phyloP scores from a whole-genome alignment of 2,797 vertebrate species.

The Cossypha dichroa region DNA sequence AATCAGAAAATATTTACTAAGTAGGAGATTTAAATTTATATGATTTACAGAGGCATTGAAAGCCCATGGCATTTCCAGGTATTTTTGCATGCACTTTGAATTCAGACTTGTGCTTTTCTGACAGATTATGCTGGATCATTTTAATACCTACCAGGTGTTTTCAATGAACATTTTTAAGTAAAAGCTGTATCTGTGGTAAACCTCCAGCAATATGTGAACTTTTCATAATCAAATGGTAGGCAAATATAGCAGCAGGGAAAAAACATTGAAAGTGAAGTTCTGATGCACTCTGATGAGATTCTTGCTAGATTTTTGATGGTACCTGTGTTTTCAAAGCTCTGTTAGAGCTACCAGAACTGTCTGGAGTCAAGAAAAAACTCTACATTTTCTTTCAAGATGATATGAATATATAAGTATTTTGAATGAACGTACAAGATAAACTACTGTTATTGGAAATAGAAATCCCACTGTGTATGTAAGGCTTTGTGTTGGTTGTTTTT shows the following conservation, averaged over 20 bases:
- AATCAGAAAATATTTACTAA: background rate
- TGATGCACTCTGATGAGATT: background rate
- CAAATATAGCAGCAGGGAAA: background rate
- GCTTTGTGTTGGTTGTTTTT: background rate
- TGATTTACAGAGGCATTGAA: background rate
- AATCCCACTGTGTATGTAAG: background rate
- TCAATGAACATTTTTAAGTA: constrained; percentile 39
- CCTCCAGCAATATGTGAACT: background rate
- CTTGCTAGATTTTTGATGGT: background rate
- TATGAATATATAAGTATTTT: background rate
- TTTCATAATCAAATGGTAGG: constrained; percentile 12
- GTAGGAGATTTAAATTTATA: background rate
- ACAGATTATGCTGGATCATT: constrained; percentile 13
- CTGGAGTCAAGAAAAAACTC: background rate
- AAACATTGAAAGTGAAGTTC: background rate
- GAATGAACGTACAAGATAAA: background rate
- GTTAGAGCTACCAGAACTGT: background rate
- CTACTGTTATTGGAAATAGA: background rate
- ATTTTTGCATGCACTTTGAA: constrained; percentile 32
- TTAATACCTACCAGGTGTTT: constrained; percentile 21
- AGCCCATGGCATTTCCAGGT: background rate
- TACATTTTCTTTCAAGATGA: background rate
- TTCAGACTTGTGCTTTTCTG: constrained; percentile 31
- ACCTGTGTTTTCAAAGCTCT: background rate
- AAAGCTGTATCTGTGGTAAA: constrained; percentile 17